Conservation (phyloP, 2,113 vertebrate genomes). For the Dendropsophus ebraccatus region DNA sequence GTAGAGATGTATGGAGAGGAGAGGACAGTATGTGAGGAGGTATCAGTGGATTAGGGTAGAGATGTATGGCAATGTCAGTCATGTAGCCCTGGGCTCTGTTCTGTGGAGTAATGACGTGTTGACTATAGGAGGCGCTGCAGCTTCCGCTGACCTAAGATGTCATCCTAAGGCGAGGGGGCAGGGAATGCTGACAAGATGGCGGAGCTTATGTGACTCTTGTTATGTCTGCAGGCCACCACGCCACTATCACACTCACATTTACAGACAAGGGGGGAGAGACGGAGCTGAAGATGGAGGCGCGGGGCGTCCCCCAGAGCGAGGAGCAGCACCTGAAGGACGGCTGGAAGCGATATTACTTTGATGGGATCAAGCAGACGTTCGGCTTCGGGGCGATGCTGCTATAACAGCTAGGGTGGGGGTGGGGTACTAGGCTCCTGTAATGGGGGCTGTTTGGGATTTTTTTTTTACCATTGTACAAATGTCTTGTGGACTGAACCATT, state of each 20-base stretch:
- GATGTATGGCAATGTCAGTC: no score
- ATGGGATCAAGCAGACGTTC: slow-evolving; percentile 94
- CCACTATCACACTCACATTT: slow-evolving; percentile 82
- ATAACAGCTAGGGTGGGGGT: no score
- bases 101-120: no score
- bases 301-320: slow-evolving; percentile 81
- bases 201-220: slow-evolving; percentile 4
- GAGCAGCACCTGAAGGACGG: slow-evolving; percentile 89
- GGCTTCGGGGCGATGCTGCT: slow-evolving; percentile 86
- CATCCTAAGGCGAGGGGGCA: no score
- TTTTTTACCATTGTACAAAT: slow-evolving; percentile 19
- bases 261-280: slow-evolving; percentile 82
- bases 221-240: slow-evolving; percentile 81
- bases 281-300: slow-evolving; percentile 81
- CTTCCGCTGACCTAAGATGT: no score
- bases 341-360: slow-evolving; percentile 91
- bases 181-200: background rate
- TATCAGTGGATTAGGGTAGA: no score
- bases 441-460: slow-evolving; percentile 50
- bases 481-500: slow-evolving; percentile 67
- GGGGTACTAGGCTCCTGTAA: no score
- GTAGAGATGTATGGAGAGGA: no score
- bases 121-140: no score
- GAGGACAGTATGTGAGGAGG: no score
- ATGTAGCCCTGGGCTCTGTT: no score